A percentile compares a stretch with the other conserved stretches of the same genome.
phyloP scores from a whole-genome alignment of 2,797 vertebrate species.

The Borostomias antarcticus region DNA sequence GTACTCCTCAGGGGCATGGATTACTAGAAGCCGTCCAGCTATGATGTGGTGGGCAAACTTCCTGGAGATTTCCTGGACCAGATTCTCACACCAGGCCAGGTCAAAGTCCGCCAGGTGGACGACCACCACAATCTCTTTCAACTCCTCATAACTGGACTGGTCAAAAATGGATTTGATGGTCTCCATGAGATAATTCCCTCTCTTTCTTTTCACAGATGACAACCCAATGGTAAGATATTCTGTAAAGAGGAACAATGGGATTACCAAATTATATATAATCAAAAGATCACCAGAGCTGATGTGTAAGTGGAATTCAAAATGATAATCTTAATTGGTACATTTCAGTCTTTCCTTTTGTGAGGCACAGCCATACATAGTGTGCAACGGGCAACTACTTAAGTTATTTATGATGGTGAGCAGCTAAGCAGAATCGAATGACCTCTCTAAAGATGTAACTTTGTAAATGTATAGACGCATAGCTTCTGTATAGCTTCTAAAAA shows the following conservation, averaged over 20 bases:
- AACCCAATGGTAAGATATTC: conserved; percentile 92
- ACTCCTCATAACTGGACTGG: conserved; percentile 96
- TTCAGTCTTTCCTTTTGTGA: too few relatives aligned
- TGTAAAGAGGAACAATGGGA: conserved; percentile 58
- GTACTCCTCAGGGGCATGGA: conserved; percentile 91
- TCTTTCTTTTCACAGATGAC: conserved; percentile 93
- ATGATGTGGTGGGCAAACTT: conserved; percentile 98
- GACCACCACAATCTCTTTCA: conserved; percentile 95
- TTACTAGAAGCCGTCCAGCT: conserved; percentile 91
- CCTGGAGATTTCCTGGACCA: conserved; percentile 92
- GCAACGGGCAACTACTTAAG: too few relatives aligned
- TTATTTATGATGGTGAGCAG: too few relatives aligned
- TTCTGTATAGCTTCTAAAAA: too few relatives aligned
- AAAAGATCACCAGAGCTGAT: too few relatives aligned
- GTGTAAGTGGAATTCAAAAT: background rate
- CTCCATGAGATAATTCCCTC: conserved; percentile 94
- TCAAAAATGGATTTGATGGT: conserved; percentile 99
- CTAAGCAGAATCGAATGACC: too few relatives aligned
- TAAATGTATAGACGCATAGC: too few relatives aligned
- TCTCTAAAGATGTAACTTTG: too few relatives aligned
- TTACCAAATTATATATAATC: conserved; percentile 20
- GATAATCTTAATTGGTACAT: background rate
- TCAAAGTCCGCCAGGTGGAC: conserved; percentile 96
- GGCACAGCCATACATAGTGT: too few relatives aligned
- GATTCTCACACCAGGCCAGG: conserved; percentile 87